Conservation (phyloP, 2,888 invertebrate genomes). For the Callinectes sapidus region DNA sequence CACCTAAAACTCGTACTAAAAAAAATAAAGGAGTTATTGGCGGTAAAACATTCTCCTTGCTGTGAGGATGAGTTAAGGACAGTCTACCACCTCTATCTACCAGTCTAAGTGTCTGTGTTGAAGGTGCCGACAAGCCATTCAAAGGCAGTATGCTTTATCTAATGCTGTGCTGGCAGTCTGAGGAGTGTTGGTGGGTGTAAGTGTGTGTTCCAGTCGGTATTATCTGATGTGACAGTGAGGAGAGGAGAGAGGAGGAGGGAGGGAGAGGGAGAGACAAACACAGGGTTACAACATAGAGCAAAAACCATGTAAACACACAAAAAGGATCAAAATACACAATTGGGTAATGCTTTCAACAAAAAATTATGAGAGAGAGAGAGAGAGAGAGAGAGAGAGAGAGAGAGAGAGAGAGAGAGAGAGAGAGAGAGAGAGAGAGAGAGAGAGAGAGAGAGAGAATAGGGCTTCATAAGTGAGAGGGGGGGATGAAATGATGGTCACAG, state of each 20-base stretch:
- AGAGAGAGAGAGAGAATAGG: constrained; percentile 8
- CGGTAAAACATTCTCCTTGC: neutral
- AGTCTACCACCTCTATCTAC: neutral
- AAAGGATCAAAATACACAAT: too few relatives aligned
- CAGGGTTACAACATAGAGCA: neutral
- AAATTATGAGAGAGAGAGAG: neutral
- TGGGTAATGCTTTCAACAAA: too few relatives aligned
- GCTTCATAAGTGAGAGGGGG: neutral
- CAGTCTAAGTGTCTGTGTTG: neutral
- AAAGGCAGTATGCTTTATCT: neutral
- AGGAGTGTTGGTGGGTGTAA: neutral
- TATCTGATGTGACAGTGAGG: neutral
- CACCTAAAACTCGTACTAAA: too few relatives aligned
- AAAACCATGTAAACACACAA: neutral
- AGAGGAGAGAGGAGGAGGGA: neutral
- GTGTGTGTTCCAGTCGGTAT: neutral
- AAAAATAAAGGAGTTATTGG: neutral
- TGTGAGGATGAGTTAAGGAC: neutral
- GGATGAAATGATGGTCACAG: too few relatives aligned
- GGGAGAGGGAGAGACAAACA: neutral
- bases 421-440: constrained; percentile 28
- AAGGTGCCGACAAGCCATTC: neutral
- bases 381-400: constrained; percentile 13
- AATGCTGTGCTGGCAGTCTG: neutral
- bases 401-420: constrained; percentile 27